Evolutionary conservation across 2,888 invertebrate species (phyloP).

Genomic region (Argyresthia goedartella): DNA sequence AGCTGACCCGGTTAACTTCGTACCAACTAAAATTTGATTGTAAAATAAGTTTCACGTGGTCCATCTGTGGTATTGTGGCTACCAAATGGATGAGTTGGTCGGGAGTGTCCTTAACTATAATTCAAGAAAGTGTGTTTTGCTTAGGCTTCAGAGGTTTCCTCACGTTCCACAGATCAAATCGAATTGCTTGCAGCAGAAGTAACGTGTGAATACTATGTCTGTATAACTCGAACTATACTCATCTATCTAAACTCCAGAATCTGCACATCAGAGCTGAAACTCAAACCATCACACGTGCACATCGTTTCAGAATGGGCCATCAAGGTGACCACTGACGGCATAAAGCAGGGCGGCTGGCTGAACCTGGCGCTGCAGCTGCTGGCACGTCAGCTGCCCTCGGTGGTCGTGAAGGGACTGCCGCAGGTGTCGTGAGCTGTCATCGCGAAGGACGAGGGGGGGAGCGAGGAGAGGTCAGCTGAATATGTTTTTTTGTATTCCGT

Average conservation of each 20-base stretch:
- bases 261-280: constrained; percentile 80
- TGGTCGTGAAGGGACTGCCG: constrained; percentile 90
- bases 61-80: too few species aligned
- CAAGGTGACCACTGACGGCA: constrained; percentile 73
- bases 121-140: too few species aligned
- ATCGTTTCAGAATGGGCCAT: constrained; percentile 79
- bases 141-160: too few species aligned
- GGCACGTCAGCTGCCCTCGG: constrained; percentile 80
- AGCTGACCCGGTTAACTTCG: too few species aligned
- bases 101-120: too few species aligned
- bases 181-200: too few species aligned
- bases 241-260: constrained; percentile 62
- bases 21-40: too few species aligned
- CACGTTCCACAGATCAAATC: too few species aligned
- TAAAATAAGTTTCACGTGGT: too few species aligned
- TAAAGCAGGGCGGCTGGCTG: constrained; percentile 67
- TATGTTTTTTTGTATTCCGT: not conserved
- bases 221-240: too few species aligned
- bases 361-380: constrained; percentile 83
- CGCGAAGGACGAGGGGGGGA: constrained; percentile 75
- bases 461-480: not conserved
- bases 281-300: constrained; percentile 78
- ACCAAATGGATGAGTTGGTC: too few species aligned
- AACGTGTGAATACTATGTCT: too few species aligned
- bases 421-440: constrained; percentile 93